phyloP scores from a whole-genome alignment of 2,888 invertebrate genomes.

The Tenthredo notha region DNA sequence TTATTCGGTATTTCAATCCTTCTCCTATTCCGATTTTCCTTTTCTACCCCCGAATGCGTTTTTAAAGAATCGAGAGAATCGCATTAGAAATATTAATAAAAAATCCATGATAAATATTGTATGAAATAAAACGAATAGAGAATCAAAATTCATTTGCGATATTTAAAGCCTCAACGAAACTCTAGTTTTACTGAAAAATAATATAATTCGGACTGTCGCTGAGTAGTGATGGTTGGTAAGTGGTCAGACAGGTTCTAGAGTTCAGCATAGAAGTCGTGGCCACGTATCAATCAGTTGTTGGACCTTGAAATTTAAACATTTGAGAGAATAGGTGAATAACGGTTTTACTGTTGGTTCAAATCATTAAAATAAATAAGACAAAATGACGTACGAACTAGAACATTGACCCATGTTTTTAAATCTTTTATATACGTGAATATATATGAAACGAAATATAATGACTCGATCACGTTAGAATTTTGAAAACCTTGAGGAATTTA shows the following conservation, averaged over 20 bases:
- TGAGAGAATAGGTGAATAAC: background rate
- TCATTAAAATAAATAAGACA: background rate
- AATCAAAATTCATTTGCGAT: no score
- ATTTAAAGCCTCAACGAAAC: no score
- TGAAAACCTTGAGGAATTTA: background rate
- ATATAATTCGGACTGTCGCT: background rate
- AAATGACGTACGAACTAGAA: background rate
- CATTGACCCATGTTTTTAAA: background rate
- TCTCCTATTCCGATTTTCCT: background rate
- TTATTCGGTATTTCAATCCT: background rate
- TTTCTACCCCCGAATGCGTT: background rate
- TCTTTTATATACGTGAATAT: background rate
- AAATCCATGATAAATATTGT: no score
- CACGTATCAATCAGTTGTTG: background rate
- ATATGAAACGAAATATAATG: background rate
- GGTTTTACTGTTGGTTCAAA: background rate
- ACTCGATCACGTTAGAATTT: background rate
- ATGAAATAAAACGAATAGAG: no score
- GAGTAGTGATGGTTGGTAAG: constrained; percentile 4
- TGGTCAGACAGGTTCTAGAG: background rate
- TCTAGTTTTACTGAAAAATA: background rate
- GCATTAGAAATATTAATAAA: no score
- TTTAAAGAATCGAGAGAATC: no score
- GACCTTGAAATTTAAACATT: background rate
- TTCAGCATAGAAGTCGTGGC: background rate